Evolutionary conservation across 2,797 vertebrate species (phyloP).

Genomic region (Schizopygopsis pylzovi): DNA sequence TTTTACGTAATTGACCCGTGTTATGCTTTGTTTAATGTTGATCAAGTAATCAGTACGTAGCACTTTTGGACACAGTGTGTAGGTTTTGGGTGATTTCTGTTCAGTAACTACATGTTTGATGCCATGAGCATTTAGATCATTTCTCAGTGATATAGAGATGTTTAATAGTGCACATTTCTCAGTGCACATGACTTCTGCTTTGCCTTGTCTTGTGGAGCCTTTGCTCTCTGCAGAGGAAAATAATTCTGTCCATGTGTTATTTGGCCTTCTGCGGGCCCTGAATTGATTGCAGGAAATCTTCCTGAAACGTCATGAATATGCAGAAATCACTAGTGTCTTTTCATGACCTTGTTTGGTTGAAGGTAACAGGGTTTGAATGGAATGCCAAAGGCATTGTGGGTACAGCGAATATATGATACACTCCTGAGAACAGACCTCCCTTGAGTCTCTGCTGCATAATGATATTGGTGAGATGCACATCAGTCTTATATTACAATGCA

Average conservation of each 20-base stretch:
- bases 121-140: background rate
- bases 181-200: background rate
- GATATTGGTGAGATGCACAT: conserved; percentile 55
- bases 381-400: conserved; percentile 31
- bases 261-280: background rate
- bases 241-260: background rate
- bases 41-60: too few relatives aligned
- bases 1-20: background rate
- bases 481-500: conserved; percentile 55
- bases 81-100: background rate
- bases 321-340: conserved; percentile 1
- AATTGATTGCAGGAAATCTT: background rate
- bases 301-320: conserved; percentile 4
- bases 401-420: conserved; percentile 51
- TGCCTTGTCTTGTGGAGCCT: background rate
- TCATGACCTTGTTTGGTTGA: conserved; percentile 33
- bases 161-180: background rate
- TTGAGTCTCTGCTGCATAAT: conserved; percentile 51
- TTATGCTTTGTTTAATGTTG: background rate
- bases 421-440: conserved; percentile 53
- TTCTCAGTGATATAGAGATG: too few relatives aligned
- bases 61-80: background rate
- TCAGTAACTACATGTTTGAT: background rate
- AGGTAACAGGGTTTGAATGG: conserved; percentile 12
- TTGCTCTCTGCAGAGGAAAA: background rate